phyloP scores from a whole-genome alignment of 2,797 vertebrate species.

The Lophotriccus pileatus region DNA sequence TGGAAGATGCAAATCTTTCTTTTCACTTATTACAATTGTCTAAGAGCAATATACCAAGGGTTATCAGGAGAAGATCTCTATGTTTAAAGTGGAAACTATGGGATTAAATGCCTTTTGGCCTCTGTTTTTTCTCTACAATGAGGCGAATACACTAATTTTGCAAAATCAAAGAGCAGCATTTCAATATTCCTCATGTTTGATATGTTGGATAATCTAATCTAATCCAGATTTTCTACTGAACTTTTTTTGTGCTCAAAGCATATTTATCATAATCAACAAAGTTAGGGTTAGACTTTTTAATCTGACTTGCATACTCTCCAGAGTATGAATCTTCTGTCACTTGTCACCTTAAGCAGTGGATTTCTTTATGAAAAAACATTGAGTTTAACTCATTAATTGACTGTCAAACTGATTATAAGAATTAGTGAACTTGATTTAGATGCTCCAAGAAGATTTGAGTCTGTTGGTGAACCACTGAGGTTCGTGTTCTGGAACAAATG shows the following conservation, averaged over 20 bases:
- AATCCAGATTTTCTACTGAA: not conserved
- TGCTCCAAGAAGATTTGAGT: not conserved
- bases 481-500: not conserved
- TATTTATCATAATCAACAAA: not conserved
- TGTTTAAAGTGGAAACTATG: conserved; percentile 23
- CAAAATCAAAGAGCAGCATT: not conserved
- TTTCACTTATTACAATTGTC: not conserved
- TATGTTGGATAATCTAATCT: not conserved
- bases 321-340: not conserved
- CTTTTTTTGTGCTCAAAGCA: not conserved
- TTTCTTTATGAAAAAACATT: not conserved
- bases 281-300: not conserved
- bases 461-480: not conserved
- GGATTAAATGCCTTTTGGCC: not conserved
- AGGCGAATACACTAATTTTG: not conserved
- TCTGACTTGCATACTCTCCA: not conserved
- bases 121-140: not conserved
- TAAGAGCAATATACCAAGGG: conserved; percentile 18
- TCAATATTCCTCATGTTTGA: not conserved
- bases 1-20: not conserved
- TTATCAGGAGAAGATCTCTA: conserved; percentile 48
- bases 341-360: not conserved
- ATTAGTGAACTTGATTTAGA: not conserved
- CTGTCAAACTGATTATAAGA: not conserved
- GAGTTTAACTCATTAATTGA: not conserved